These are phyloP conservation scores for Cylindroiulus punctatus DNA, from an alignment of 2,888 invertebrate species.

Conservation along the genomic window DNA sequence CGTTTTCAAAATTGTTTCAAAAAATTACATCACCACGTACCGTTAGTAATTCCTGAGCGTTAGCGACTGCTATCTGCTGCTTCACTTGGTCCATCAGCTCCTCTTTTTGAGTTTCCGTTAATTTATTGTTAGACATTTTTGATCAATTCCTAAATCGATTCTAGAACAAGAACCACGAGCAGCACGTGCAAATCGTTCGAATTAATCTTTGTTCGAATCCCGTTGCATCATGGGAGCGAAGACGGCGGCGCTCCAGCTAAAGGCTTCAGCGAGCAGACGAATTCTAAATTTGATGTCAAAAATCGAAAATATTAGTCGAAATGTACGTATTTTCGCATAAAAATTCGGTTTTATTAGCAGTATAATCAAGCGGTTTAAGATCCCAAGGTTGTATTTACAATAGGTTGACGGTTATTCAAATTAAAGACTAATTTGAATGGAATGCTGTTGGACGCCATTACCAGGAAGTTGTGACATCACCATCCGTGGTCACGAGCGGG, in stretches of 20 bases:
- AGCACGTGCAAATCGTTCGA: constrained; percentile 4
- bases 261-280: neutral
- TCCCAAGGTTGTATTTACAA: too few relatives aligned
- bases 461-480: neutral
- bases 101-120: constrained; percentile 79
- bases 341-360: too few relatives aligned
- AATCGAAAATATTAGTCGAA: neutral
- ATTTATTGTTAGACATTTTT: constrained; percentile 59
- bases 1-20: neutral
- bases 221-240: neutral
- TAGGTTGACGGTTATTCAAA: too few relatives aligned
- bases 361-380: too few relatives aligned
- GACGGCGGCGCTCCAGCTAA: neutral
- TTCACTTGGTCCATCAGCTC: constrained; percentile 94
- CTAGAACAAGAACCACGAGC: neutral
- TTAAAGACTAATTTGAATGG: neutral
- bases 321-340: neutral
- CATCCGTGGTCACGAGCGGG: neutral
- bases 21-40: constrained; percentile 67
- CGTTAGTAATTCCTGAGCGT: constrained; percentile 90
- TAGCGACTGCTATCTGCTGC: constrained; percentile 93
- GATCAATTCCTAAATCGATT: neutral
- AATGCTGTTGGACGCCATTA: neutral
- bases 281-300: neutral
- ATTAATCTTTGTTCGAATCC: neutral